Base-by-base conservation (phyloP, 2,113 vertebrate genomes). In the Choloepus hoffmanni region DNA sequence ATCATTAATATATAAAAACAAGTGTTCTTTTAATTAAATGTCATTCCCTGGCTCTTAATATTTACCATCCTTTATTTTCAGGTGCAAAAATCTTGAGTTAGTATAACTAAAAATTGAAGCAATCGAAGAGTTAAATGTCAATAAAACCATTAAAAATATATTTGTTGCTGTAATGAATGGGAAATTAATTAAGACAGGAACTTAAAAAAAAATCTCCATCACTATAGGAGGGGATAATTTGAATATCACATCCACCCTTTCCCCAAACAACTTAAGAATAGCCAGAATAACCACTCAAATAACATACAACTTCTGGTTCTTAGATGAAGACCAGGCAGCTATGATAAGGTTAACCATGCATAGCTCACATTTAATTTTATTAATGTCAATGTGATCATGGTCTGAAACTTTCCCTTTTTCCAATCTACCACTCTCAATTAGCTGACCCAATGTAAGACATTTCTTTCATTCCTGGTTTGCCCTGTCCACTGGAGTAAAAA, bases 381-480 rank as follows among this genome's bases (percentile, higher is more conserved):
- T 63, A 67, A 77, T 73, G n/a, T 26, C 85, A 84, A 3, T 33
- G 40, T 50, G 72, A 45, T 30, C 26, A 43, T 62, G 68, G 55
- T 85, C 65, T 81, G n/a, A 77, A 88, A 26, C 68, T 92, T 36
- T 85, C 30, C 95, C 74, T 93, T 13, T 55, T 77, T 95, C 78
- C 26, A 43, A 50, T 40, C 77, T 43, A 60, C 12, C 65, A 33
- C 85, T 92, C 43, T 90, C 77, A 87, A 24, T 43, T 58, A 89
- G 76, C 16, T 7, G 24, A 92, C 76, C 50, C 16, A 89, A 40
- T 43, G n/a, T 43, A 67, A 82, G 16, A 84, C 6, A 63, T 48
- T 83, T 95, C 68, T 76, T 90, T 82, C 43, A 72, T 28, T 18
- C 58, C 70, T 70, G 28, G 19, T 58, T 83, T 91, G n/a, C 36